These are phyloP conservation scores for Argynnis bischoffii DNA, from an alignment of 2,888 invertebrate species.

Conservation along the genomic window DNA sequence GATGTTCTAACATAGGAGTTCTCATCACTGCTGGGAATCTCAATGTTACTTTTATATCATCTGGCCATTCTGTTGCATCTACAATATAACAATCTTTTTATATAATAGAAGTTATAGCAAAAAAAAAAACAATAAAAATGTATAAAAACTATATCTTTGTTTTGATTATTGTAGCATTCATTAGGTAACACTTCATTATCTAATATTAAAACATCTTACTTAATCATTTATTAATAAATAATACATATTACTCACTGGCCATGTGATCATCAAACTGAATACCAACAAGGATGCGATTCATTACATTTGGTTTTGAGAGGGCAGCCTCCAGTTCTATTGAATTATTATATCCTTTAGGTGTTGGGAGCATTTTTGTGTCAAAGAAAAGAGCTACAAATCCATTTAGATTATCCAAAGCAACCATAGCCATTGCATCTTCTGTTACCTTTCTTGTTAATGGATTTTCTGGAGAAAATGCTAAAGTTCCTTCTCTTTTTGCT, in stretches of 20 bases:
- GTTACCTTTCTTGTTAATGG: slow-evolving; percentile 66
- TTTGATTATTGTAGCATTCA: too few relatives aligned
- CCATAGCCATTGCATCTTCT: slow-evolving; percentile 64
- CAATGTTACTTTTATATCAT: slow-evolving; percentile 78
- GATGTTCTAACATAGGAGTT: slow-evolving; percentile 69
- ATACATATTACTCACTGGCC: slow-evolving; percentile 61
- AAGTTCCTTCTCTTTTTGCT: slow-evolving; percentile 62
- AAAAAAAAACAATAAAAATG: background rate
- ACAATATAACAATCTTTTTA: slow-evolving; percentile 20
- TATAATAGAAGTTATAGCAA: background rate
- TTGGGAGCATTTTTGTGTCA: slow-evolving; percentile 63
- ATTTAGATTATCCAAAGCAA: slow-evolving; percentile 69
- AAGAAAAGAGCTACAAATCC: slow-evolving; percentile 64
- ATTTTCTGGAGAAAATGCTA: slow-evolving; percentile 76
- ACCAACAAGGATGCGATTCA: slow-evolving; percentile 72
- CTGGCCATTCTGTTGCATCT: slow-evolving; percentile 73
- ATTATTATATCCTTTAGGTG: slow-evolving; percentile 69
- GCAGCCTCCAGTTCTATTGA: slow-evolving; percentile 64
- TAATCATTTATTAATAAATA: too few relatives aligned
- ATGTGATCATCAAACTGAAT: slow-evolving; percentile 73
- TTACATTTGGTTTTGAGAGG: slow-evolving; percentile 68
- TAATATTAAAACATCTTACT: too few relatives aligned
- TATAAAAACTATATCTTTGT: too few relatives aligned
- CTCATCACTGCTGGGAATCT: slow-evolving; percentile 86
- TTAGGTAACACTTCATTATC: too few relatives aligned